Evolutionary conservation across 2,113 vertebrate genomes (phyloP).

Genomic region (Irena cyanogastra): DNA sequence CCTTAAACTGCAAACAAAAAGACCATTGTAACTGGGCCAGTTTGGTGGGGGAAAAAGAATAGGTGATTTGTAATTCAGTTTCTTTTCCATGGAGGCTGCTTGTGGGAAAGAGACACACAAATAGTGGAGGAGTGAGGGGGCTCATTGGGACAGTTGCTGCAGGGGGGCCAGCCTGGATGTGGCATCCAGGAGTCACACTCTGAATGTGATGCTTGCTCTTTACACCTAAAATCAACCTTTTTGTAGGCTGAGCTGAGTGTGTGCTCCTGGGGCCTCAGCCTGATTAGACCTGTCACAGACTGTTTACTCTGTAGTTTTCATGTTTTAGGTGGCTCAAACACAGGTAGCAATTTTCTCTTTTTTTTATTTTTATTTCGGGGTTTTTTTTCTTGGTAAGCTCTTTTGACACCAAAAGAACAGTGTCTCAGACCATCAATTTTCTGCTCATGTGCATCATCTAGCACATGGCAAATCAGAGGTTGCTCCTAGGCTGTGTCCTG

Average conservation of each 20-base stretch:
- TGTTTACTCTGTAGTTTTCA: neutral
- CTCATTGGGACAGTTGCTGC: neutral
- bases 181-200: neutral
- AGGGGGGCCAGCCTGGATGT: neutral
- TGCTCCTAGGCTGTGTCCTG: neutral
- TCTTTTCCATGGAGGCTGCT: neutral
- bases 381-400: neutral
- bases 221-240: neutral
- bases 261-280: neutral
- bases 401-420: neutral
- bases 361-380: neutral
- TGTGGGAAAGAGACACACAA: fast-evolving
- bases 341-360: neutral
- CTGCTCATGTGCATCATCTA: neutral
- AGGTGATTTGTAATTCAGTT: neutral
- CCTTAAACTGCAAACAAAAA: neutral
- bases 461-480: neutral
- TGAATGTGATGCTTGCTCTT: neutral
- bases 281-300: neutral
- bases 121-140: neutral
- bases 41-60: neutral
- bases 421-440: neutral
- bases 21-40: neutral
- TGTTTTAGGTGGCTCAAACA: neutral
- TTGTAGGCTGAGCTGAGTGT: neutral